Percentiles rank a stretch among this genome's conserved stretches.
phyloP scores from a whole-genome alignment of 1,140 invertebrate species.

The Alviniconcha marisindica region DNA sequence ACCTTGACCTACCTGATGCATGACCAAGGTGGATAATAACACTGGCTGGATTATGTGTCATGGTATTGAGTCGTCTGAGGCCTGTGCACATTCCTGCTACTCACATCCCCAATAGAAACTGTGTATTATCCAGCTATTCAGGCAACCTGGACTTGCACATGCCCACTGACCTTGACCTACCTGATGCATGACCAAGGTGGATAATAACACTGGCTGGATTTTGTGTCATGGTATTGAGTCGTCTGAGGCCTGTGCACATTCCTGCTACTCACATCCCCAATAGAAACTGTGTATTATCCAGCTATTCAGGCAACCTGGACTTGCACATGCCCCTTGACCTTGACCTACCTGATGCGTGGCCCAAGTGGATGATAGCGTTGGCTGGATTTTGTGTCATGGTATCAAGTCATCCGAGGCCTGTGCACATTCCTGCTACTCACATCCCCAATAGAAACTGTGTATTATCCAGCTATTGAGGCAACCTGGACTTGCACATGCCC shows the following conservation, averaged over 20 bases:
- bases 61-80: too few species aligned
- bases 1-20: too few species aligned
- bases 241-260: conserved; percentile 84
- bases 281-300: too few species aligned
- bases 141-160: background rate
- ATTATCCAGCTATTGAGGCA: background rate
- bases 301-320: background rate
- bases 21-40: too few species aligned
- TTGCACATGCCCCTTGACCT: too few species aligned
- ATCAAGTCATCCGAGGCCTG: conserved; percentile 84
- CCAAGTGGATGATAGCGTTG: conserved; percentile 95
- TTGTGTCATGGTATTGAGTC: conserved; percentile 89
- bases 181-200: conserved; percentile 92
- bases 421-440: conserved; percentile 87
- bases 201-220: conserved; percentile 97
- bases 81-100: too few species aligned
- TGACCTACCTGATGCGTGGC: conserved; percentile 94
- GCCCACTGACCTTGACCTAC: too few species aligned
- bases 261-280: conserved; percentile 92
- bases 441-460: conserved; percentile 91
- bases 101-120: too few species aligned
- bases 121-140: too few species aligned
- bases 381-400: conserved; percentile 95
- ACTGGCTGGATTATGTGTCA: too few species aligned
- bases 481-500: background rate